Percentiles rank a stretch among this genome's conserved stretches.
Conservation (phyloP, 2,888 invertebrate genomes). For the Pecten maximus region DNA sequence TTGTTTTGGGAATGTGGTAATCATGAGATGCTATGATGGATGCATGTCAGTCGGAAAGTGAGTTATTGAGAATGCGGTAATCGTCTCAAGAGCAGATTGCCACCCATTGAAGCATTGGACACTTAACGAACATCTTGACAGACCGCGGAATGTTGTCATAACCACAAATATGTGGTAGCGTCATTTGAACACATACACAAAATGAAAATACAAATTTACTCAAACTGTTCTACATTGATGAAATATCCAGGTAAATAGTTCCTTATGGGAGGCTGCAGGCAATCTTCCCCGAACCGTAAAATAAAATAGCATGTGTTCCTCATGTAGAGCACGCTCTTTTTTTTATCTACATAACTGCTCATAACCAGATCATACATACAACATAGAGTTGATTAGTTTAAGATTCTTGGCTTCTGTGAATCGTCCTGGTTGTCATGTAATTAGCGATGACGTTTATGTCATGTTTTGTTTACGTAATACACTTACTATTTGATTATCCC, state of each 20-base stretch:
- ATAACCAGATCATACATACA: background rate
- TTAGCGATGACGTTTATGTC: background rate
- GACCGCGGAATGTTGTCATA: background rate
- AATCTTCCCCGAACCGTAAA: background rate
- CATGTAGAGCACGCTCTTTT: background rate
- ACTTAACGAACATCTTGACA: background rate
- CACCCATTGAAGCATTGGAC: background rate
- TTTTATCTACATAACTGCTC: background rate
- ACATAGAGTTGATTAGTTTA: background rate
- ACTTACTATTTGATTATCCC: background rate
- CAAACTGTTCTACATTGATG: background rate
- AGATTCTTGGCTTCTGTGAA: background rate
- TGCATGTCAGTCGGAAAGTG: conserved; percentile 20
- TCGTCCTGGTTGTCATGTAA: background rate
- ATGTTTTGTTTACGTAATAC: background rate
- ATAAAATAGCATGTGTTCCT: background rate
- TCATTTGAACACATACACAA: background rate
- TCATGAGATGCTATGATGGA: background rate
- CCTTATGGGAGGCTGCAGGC: background rate
- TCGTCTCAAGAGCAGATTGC: background rate
- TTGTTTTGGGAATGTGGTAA: conserved; percentile 24
- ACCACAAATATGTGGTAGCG: background rate
- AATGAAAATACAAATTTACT: background rate
- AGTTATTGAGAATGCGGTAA: conserved; percentile 30
- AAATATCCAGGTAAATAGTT: background rate